Evolutionary conservation across 2,113 vertebrate species (phyloP).

Genomic region (Nettapus auritus): DNA sequence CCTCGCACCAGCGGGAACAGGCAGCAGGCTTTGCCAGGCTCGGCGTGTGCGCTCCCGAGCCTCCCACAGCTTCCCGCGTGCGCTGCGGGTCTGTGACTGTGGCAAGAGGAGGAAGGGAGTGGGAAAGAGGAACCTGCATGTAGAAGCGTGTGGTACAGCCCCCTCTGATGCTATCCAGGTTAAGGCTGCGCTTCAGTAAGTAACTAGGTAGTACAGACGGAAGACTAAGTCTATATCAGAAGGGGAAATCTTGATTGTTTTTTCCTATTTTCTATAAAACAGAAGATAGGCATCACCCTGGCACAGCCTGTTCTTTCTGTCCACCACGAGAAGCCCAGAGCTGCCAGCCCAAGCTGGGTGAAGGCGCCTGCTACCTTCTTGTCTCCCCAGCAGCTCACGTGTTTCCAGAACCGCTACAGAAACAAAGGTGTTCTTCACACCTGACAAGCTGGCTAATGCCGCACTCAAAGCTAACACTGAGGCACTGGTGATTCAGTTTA

Average conservation of each 20-base stretch:
- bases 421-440: not conserved
- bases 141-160: not conserved
- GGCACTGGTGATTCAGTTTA: not conserved
- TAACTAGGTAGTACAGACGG: not conserved
- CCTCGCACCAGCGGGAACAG: not conserved
- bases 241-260: fast-evolving
- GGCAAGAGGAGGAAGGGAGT: not conserved
- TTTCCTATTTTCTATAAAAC: not conserved
- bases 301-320: not conserved
- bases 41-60: not conserved
- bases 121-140: not conserved
- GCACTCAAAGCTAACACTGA: not conserved
- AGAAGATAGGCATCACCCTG: not conserved
- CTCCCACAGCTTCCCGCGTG: not conserved
- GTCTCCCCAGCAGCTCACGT: not conserved
- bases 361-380: not conserved
- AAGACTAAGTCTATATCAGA: not conserved
- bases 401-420: not conserved
- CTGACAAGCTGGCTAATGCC: not conserved
- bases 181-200: not conserved
- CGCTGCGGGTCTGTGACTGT: fast-evolving
- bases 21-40: not conserved
- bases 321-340: not conserved
- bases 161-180: not conserved
- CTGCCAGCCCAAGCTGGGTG: not conserved